Evolutionary conservation across 2,888 invertebrate species (phyloP).

Genomic region (Lepidochrysops patricia): DNA sequence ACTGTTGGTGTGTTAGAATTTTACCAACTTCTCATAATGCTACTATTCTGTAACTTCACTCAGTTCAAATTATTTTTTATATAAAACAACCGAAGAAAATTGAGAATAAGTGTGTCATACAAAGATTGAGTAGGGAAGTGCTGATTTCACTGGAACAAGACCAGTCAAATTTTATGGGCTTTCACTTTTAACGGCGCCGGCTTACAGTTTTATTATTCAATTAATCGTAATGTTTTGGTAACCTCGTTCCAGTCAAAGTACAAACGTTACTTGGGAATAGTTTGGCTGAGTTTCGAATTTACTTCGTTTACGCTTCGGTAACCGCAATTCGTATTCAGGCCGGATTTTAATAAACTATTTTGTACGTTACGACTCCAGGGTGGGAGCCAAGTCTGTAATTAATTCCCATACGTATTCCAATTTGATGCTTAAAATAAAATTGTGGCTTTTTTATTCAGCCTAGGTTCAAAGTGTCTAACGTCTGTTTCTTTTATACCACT

Average conservation of each 20-base stretch:
- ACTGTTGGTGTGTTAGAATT: no score
- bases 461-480: no score
- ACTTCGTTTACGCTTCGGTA: not conserved
- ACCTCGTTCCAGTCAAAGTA: not conserved
- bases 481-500: no score
- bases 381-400: not conserved
- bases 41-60: no score
- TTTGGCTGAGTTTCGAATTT: not conserved
- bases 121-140: constrained; percentile 16
- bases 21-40: no score
- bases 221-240: constrained; percentile 33
- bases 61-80: no score
- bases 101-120: constrained; percentile 18
- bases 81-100: not conserved
- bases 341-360: constrained; percentile 1
- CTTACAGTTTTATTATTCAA: constrained; percentile 52
- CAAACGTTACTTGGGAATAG: not conserved
- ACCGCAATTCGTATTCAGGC: constrained; percentile 1
- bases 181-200: constrained; percentile 47
- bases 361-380: not conserved
- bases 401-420: not conserved
- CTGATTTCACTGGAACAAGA: constrained; percentile 35
- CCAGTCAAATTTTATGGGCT: constrained; percentile 49
- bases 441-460: not conserved
- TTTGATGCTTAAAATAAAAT: not conserved